phyloP scores from a whole-genome alignment of 2,113 vertebrate species.

The Vulpes lagopus region DNA sequence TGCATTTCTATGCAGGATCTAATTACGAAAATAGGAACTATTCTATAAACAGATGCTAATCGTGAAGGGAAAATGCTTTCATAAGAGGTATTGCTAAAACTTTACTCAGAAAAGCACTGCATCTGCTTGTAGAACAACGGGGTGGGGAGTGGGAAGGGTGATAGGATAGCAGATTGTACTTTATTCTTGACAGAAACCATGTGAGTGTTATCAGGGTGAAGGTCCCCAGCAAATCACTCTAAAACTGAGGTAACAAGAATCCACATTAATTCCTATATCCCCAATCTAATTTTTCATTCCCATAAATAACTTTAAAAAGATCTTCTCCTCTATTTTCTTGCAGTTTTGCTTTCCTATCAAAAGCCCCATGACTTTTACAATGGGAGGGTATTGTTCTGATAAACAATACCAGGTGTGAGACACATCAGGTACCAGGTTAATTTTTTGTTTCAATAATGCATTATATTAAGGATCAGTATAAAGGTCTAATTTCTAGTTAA shows the following conservation, averaged over 20 bases:
- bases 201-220: not conserved
- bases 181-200: not conserved
- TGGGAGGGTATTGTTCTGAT: not conserved
- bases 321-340: not conserved
- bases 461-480: not conserved
- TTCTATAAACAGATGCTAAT: slow-evolving; percentile 88
- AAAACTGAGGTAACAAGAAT: not conserved
- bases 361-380: not conserved
- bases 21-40: slow-evolving; percentile 87
- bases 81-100: slow-evolving; percentile 80
- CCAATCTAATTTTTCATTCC: not conserved
- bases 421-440: not conserved
- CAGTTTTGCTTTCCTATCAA: not conserved
- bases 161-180: not conserved
- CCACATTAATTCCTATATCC: not conserved
- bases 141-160: not conserved
- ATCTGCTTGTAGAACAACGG: slow-evolving; percentile 27
- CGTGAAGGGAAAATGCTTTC: slow-evolving; percentile 80
- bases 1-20: slow-evolving; percentile 86
- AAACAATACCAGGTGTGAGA: not conserved
- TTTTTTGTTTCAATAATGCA: not conserved
- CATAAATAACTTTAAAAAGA: not conserved
- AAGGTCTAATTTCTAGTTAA: not conserved
- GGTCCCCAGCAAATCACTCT: not conserved
- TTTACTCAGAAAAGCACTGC: slow-evolving; percentile 62